Evolutionary conservation across 1,140 invertebrate genomes (phyloP).

Genomic region (Trissolcus basalis): DNA sequence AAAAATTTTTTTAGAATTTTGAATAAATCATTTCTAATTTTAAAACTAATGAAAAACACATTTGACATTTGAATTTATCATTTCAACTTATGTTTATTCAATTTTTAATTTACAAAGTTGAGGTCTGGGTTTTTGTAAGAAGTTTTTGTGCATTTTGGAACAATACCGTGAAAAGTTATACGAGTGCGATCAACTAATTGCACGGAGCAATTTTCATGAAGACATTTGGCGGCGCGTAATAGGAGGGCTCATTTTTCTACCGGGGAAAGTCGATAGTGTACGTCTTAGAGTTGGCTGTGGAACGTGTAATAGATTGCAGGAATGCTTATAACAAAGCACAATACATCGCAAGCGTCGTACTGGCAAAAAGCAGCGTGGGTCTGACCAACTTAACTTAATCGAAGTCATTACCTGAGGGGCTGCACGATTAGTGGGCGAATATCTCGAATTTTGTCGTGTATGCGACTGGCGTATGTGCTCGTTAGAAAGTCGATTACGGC

Average conservation of each 20-base stretch:
- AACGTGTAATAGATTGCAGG: conserved; percentile 48
- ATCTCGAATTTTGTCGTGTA: conserved; percentile 47
- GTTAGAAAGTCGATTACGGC: conserved; percentile 59
- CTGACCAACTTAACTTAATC: conserved; percentile 58
- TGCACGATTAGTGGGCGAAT: conserved; percentile 57
- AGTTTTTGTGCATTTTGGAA: not conserved
- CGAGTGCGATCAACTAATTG: conserved; percentile 31
- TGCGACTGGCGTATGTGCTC: conserved; percentile 46
- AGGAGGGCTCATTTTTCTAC: conserved; percentile 19
- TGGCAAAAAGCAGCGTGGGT: conserved; percentile 41
- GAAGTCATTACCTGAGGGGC: conserved; percentile 51
- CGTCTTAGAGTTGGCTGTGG: conserved; percentile 31
- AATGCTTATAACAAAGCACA: conserved; percentile 57
- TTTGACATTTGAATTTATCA: too few species aligned
- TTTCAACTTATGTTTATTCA: too few species aligned
- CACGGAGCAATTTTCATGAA: conserved; percentile 32
- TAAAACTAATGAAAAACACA: too few species aligned
- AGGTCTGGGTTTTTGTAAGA: too few species aligned
- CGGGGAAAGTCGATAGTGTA: conserved; percentile 29
- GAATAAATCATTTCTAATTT: too few species aligned
- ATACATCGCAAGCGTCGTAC: conserved; percentile 36
- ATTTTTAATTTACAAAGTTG: too few species aligned
- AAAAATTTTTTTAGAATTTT: too few species aligned
- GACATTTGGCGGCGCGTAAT: conserved; percentile 11
- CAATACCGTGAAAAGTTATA: not conserved